Percentiles rank a stretch among this genome's conserved stretches.
Conservation (phyloP, 2,888 invertebrate genomes). For the Brachylomia viminalis region DNA sequence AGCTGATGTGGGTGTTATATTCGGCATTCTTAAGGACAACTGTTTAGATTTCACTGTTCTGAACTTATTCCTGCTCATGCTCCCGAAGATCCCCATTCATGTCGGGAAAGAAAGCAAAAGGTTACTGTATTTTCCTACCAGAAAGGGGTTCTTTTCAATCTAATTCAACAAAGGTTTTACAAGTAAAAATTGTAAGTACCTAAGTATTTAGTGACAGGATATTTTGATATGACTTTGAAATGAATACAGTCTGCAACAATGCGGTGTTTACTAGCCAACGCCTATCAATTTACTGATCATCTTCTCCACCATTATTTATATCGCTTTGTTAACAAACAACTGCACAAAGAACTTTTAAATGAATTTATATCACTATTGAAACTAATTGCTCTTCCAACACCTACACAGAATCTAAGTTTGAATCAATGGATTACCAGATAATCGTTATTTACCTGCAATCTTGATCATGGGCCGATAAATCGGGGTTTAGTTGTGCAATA, state of each 20-base stretch:
- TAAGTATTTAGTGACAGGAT: background rate
- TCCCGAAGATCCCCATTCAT: too few species aligned
- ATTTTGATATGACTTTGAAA: constrained; percentile 13
- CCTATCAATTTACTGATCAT: constrained; percentile 3
- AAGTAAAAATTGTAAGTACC: background rate
- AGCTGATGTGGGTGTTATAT: background rate
- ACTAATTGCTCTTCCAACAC: constrained; percentile 26
- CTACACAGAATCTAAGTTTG: constrained; percentile 31
- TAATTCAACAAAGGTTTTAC: background rate
- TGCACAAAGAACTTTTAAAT: constrained; percentile 40
- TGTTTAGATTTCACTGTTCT: background rate
- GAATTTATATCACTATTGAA: constrained; percentile 17
- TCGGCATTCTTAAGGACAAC: background rate
- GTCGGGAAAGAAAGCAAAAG: too few species aligned
- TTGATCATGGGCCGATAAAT: constrained; percentile 60
- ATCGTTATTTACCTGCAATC: constrained; percentile 58
- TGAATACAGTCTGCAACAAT: background rate
- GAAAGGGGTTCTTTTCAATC: background rate
- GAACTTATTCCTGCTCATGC: background rate
- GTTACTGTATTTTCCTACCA: background rate
- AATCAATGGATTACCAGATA: constrained; percentile 52
- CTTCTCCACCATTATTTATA: constrained; percentile 14
- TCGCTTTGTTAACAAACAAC: constrained; percentile 11
- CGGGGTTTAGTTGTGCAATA: constrained; percentile 67
- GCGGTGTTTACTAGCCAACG: background rate